A percentile compares a stretch with the other conserved stretches of the same genome.
These are phyloP conservation scores for Sesamia nonagrioides DNA, from an alignment of 1,140 invertebrate genomes.

Conservation along the genomic window DNA sequence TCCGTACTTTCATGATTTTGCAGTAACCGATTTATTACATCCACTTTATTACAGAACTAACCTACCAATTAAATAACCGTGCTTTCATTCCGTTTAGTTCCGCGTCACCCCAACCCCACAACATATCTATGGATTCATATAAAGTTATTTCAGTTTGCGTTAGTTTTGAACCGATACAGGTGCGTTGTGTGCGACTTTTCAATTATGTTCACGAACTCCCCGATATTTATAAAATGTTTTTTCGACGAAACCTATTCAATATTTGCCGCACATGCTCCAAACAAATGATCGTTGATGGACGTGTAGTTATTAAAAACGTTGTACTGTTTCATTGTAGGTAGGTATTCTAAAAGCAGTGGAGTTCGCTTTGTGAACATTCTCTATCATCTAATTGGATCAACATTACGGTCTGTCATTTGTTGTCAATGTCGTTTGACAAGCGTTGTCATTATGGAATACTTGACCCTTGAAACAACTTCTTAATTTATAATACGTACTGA, in stretches of 20 bases:
- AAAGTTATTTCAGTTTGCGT: slow-evolving; percentile 26
- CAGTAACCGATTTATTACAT: too few species aligned
- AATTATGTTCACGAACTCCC: slow-evolving; percentile 55
- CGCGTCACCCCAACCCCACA: too few species aligned
- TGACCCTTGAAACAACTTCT: background rate
- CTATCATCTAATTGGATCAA: background rate
- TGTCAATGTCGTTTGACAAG: too few species aligned
- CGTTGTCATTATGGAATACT: background rate
- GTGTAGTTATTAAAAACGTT: slow-evolving; percentile 42
- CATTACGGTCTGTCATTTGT: background rate
- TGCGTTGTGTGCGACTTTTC: slow-evolving; percentile 54
- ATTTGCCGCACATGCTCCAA: slow-evolving; percentile 29
- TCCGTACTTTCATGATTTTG: too few species aligned
- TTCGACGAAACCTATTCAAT: slow-evolving; percentile 36
- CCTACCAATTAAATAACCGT: too few species aligned
- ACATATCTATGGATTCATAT: background rate
- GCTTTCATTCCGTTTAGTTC: too few species aligned
- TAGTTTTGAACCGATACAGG: slow-evolving; percentile 36
- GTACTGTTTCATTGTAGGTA: slow-evolving; percentile 9
- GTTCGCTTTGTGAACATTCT: background rate
- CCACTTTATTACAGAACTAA: too few species aligned
- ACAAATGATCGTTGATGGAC: slow-evolving; percentile 47
- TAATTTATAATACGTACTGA: background rate
- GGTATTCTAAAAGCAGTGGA: background rate
- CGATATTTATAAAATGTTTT: slow-evolving; percentile 51